phyloP scores from a whole-genome alignment of 2,888 invertebrate genomes.

The Bursaphelenchus okinawaensis region DNA sequence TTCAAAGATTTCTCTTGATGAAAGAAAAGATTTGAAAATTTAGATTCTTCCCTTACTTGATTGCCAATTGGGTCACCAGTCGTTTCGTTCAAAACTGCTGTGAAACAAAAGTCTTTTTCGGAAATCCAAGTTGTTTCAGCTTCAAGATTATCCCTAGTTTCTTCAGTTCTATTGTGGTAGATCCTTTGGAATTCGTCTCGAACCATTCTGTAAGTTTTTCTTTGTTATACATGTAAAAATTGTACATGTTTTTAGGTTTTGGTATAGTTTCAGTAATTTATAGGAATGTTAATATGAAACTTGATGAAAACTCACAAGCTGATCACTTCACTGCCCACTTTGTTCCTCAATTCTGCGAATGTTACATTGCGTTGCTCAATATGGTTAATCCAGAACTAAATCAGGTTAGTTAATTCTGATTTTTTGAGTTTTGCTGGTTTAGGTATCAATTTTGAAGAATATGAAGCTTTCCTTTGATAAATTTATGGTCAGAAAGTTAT shows the following conservation, averaged over 20 bases:
- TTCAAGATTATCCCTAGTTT: background rate
- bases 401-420: too few relatives aligned
- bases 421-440: too few relatives aligned
- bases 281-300: too few relatives aligned
- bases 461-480: too few relatives aligned
- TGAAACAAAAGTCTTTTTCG: conserved; percentile 44
- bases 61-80: background rate
- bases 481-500: too few relatives aligned
- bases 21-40: too few relatives aligned
- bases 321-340: background rate
- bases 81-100: conserved; percentile 39
- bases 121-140: conserved; percentile 46
- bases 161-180: background rate
- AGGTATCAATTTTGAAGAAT: too few relatives aligned
- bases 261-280: too few relatives aligned
- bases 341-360: background rate
- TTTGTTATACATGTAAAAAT: too few relatives aligned
- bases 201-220: background rate
- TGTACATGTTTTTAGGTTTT: too few relatives aligned
- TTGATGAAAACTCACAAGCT: background rate
- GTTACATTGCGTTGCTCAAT: background rate
- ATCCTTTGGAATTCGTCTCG: background rate
- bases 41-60: too few relatives aligned
- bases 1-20: too few relatives aligned
- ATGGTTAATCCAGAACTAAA: background rate